phyloP scores from a whole-genome alignment of 2,113 vertebrate species.

The Cathartes aura region DNA sequence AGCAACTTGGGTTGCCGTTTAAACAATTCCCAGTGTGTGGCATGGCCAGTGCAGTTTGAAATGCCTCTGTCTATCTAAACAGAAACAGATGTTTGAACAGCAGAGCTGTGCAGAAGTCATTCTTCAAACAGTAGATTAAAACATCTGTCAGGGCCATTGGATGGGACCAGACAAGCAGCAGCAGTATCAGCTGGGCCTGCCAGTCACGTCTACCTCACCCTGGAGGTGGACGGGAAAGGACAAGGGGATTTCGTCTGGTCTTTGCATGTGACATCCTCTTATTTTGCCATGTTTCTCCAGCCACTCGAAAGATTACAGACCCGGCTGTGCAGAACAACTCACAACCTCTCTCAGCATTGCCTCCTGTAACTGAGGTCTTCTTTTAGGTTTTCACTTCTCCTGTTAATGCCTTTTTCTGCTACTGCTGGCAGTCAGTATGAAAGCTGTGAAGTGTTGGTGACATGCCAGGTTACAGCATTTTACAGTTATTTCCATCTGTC shows the following conservation, averaged over 20 bases:
- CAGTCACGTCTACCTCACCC: constrained; percentile 47
- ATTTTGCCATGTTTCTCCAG: background rate
- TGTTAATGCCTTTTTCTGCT: background rate
- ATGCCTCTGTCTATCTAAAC: constrained; percentile 76
- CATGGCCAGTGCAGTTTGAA: constrained; percentile 69
- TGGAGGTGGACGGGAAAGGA: background rate
- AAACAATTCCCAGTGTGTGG: constrained; percentile 75
- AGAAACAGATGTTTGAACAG: constrained; percentile 80
- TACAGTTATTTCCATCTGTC: background rate
- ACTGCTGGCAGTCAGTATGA: background rate
- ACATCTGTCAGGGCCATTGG: constrained; percentile 75
- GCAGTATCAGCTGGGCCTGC: constrained; percentile 72
- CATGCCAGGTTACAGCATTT: constrained; percentile 11
- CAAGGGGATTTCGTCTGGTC: rapidly evolving
- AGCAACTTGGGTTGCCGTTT: constrained; percentile 66
- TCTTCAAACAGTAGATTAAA: constrained; percentile 81
- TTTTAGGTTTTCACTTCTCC: background rate
- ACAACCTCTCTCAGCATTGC: background rate
- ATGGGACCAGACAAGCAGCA: constrained; percentile 42
- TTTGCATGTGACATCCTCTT: background rate
- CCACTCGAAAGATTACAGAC: background rate
- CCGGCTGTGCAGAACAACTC: background rate
- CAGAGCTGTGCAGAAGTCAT: constrained; percentile 66
- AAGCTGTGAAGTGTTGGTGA: background rate
- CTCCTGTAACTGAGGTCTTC: background rate